Evolutionary conservation across 2,797 vertebrate species (phyloP).

Genomic region (Paramormyrops hopkinsi): DNA sequence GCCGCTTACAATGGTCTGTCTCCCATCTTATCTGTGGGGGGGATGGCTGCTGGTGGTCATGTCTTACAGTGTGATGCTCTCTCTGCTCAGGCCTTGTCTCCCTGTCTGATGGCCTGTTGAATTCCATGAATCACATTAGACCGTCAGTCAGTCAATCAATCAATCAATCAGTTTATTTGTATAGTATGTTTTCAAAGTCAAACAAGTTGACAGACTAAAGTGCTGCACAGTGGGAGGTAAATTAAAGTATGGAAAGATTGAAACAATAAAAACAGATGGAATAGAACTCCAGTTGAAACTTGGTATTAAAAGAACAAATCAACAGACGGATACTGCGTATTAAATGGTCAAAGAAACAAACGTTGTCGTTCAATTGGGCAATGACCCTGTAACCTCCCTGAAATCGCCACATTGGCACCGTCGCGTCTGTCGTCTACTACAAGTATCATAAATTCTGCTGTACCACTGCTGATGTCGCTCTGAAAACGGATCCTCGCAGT

Average conservation of each 20-base stretch:
- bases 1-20: not conserved
- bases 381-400: not conserved
- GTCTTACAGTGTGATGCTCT: not conserved
- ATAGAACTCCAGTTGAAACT: not conserved
- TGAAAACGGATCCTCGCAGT: not conserved
- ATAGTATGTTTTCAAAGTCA: not conserved
- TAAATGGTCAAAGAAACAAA: not conserved
- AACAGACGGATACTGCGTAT: not conserved
- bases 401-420: not conserved
- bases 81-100: not conserved
- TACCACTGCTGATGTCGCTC: not conserved
- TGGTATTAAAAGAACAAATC: not conserved
- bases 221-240: not conserved
- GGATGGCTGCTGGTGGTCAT: not conserved
- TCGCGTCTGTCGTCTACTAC: not conserved
- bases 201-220: not conserved
- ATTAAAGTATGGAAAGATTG: not conserved
- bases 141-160: not conserved
- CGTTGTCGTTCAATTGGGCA: not conserved
- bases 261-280: not conserved
- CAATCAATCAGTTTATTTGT: not conserved
- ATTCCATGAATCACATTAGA: not conserved
- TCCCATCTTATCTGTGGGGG: not conserved
- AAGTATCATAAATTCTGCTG: not conserved
- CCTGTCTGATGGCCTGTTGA: not conserved